phyloP scores from a whole-genome alignment of 2,797 vertebrate species.

The Darevskia mixta region DNA sequence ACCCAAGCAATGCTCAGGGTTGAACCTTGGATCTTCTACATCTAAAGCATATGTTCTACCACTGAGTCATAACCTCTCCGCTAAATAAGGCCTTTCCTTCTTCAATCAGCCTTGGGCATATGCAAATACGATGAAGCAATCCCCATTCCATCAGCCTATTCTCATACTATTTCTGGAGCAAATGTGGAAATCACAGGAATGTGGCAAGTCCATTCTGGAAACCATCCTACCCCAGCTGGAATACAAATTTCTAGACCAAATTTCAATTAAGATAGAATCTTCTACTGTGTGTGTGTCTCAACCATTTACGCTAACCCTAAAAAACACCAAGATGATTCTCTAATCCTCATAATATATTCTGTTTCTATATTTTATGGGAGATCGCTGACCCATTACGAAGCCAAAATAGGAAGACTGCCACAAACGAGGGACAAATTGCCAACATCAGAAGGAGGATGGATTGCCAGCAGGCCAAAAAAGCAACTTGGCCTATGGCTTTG shows the following conservation, averaged over 20 bases:
- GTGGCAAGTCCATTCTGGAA: neutral
- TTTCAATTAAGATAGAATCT: neutral
- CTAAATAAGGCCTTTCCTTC: neutral
- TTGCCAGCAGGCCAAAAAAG: too few species aligned
- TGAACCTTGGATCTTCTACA: neutral
- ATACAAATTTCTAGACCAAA: neutral
- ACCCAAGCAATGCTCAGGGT: neutral
- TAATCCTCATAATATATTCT: too few species aligned
- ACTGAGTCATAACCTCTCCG: neutral
- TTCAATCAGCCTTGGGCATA: neutral
- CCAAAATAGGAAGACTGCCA: too few species aligned
- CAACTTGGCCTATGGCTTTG: too few species aligned
- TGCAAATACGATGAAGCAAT: neutral
- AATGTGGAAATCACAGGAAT: neutral
- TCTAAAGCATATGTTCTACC: neutral
- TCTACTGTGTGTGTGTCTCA: too few species aligned
- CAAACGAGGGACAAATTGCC: too few species aligned
- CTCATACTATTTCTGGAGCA: neutral
- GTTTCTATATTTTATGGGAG: too few species aligned
- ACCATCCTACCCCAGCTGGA: neutral
- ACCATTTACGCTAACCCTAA: too few species aligned
- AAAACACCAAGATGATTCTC: too few species aligned
- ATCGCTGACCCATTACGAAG: too few species aligned
- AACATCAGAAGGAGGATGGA: too few species aligned
- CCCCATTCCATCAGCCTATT: neutral